Conservation (phyloP, 1,140 invertebrate species). For the Drosophila malerkotliana region DNA sequence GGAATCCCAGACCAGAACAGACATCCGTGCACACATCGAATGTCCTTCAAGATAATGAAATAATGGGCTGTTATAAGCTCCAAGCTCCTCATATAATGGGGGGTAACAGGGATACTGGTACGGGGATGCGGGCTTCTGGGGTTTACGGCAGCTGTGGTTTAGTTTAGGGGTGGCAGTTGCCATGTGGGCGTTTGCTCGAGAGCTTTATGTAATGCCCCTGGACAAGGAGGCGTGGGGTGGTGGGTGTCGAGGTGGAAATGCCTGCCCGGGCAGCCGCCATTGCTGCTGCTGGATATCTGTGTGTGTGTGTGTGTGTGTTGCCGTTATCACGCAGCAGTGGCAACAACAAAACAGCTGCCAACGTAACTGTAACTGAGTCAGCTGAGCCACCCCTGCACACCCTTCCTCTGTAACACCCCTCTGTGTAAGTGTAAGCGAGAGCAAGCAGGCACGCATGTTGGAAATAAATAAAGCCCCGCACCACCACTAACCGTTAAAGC, state of each 20-base stretch:
- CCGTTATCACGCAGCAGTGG: conserved; percentile 50
- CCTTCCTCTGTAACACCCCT: conserved; percentile 14
- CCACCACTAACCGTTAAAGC: conserved; percentile 24
- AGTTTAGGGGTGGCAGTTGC: conserved; percentile 32
- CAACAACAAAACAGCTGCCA: conserved; percentile 58
- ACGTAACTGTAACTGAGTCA: conserved; percentile 60
- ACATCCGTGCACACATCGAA: conserved; percentile 40
- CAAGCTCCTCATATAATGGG: conserved; percentile 39
- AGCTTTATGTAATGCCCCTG: conserved; percentile 66
- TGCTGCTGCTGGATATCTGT: conserved; percentile 9
- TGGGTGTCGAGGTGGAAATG: conserved; percentile 29
- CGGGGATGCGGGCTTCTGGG: conserved; percentile 18
- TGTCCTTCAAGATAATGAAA: conserved; percentile 73
- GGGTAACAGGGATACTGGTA: conserved; percentile 18
- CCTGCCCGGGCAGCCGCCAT: conserved; percentile 54
- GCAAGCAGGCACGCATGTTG: conserved; percentile 29
- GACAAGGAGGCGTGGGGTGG: conserved; percentile 19
- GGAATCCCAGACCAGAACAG: conserved; percentile 20
- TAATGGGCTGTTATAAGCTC: conserved; percentile 51
- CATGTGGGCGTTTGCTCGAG: conserved; percentile 36
- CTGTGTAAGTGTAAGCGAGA: conserved; percentile 1
- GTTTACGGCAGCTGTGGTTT: conserved; percentile 2
- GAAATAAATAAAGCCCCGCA: conserved; percentile 48
- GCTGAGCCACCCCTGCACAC: conserved; percentile 57
- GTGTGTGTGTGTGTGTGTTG: conserved; percentile 45